Percentiles rank a stretch among this genome's conserved stretches.
Conservation (phyloP, 1,140 invertebrate genomes). For the Diorhabda sublineata region DNA sequence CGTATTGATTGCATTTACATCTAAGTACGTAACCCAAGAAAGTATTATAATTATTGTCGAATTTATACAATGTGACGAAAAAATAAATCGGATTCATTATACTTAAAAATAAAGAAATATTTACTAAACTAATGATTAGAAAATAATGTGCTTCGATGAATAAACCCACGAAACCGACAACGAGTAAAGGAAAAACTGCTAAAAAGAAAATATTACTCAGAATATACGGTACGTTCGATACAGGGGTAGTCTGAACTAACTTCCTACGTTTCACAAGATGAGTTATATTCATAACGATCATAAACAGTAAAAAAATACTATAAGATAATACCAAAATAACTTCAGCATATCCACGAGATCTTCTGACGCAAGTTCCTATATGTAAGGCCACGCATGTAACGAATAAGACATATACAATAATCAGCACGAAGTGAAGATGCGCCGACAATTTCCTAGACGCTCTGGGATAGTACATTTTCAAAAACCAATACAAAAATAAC, state of each 20-base stretch:
- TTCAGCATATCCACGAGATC: neutral
- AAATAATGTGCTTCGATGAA: neutral
- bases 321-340: neutral
- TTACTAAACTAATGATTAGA: neutral
- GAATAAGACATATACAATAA: constrained; percentile 8
- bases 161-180: neutral
- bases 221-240: neutral
- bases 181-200: neutral
- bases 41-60: constrained; percentile 10
- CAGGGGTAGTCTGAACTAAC: neutral
- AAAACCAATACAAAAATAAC: constrained; percentile 17
- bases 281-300: constrained; percentile 23
- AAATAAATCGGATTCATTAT: constrained; percentile 10
- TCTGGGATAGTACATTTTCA: constrained; percentile 18
- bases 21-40: constrained; percentile 10
- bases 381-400: neutral
- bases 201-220: neutral
- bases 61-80: constrained; percentile 14
- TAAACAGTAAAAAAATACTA: constrained; percentile 15
- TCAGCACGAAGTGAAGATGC: constrained; percentile 9
- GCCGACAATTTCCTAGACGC: constrained; percentile 9
- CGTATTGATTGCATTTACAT: constrained; percentile 8
- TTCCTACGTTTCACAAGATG: constrained; percentile 14
- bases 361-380: neutral
- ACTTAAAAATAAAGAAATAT: neutral